Evolutionary conservation across 2,797 vertebrate species (phyloP).

Genomic region (Phoxinus dragarum): DNA sequence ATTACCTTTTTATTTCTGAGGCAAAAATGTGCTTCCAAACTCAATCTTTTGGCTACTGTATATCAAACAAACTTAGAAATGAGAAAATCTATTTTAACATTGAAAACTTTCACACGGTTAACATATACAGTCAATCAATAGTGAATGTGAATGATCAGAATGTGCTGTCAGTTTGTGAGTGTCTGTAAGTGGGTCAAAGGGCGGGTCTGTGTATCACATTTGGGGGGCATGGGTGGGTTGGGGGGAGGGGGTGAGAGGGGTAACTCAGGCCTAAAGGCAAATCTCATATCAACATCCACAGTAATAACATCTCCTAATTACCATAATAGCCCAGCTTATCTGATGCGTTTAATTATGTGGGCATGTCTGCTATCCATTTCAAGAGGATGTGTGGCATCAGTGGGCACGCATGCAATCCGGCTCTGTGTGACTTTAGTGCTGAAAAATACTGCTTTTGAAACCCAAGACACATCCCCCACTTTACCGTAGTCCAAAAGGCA

Average conservation of each 20-base stretch:
- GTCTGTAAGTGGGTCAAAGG: constrained; percentile 60
- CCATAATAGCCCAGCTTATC: constrained; percentile 69
- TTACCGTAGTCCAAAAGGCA: constrained; percentile 42
- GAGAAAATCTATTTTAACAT: too few relatives aligned
- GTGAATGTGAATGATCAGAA: constrained; percentile 44
- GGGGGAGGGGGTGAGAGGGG: not conserved
- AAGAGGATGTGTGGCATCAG: constrained; percentile 40
- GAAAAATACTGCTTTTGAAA: constrained; percentile 18
- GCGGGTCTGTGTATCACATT: constrained; percentile 53
- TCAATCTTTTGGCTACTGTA: not conserved
- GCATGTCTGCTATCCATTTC: constrained; percentile 60
- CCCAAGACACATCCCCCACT: not conserved
- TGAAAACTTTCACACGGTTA: too few relatives aligned
- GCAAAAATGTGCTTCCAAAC: not conserved
- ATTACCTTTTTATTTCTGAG: not conserved
- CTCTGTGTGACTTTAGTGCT: constrained; percentile 14
- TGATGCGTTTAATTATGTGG: constrained; percentile 66
- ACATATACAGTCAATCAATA: constrained; percentile 5
- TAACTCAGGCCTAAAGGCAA: constrained; percentile 55
- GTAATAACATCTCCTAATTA: constrained; percentile 68
- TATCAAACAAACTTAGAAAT: too few relatives aligned
- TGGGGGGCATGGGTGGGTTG: constrained; percentile 37
- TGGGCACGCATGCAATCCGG: constrained; percentile 12
- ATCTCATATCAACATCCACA: constrained; percentile 59
- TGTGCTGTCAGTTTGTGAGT: constrained; percentile 42